These are phyloP conservation scores for Takifugu flavidus DNA, from an alignment of 2,113 vertebrate species.

Conservation along the genomic window DNA sequence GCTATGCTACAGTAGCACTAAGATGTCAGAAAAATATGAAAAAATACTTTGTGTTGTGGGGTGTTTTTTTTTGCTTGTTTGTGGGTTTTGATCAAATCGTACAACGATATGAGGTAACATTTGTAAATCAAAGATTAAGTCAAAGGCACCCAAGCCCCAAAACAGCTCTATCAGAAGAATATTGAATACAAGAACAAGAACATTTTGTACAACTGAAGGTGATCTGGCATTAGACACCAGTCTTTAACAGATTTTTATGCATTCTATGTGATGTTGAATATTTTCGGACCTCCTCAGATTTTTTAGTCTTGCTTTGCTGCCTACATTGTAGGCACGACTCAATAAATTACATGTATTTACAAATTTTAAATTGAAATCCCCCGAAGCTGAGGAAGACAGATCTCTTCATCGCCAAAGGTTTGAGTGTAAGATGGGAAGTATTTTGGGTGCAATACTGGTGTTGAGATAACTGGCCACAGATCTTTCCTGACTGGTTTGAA, in stretches of 20 bases:
- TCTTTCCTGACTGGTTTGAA: slow-evolving; percentile 28
- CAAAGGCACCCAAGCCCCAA: slow-evolving; percentile 64
- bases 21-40: slow-evolving; percentile 75
- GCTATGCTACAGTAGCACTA: slow-evolving; percentile 89
- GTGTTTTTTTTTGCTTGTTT: too few relatives aligned
- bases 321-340: slow-evolving; percentile 72
- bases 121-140: slow-evolving; percentile 86
- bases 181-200: slow-evolving; percentile 6
- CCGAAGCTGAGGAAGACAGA: slow-evolving; percentile 1
- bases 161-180: slow-evolving; percentile 43
- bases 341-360: slow-evolving; percentile 72
- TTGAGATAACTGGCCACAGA: slow-evolving; percentile 9
- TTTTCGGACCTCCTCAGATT: slow-evolving; percentile 46
- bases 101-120: slow-evolving; percentile 98
- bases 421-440: slow-evolving; percentile 11
- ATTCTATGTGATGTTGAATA: slow-evolving; percentile 19
- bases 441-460: slow-evolving; percentile 23
- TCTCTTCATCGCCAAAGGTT: slow-evolving; percentile 17
- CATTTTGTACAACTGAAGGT: slow-evolving; percentile 34
- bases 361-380: slow-evolving; percentile 57
- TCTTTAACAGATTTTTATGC: slow-evolving; percentile 28
- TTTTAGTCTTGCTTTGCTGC: slow-evolving; percentile 48
- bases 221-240: slow-evolving; percentile 19
- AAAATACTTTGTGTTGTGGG: slow-evolving; percentile 57
- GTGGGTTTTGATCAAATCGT: slow-evolving; percentile 77